These are phyloP conservation scores for Cheumatopsyche charites DNA, from an alignment of 1,140 invertebrate species.

Conservation along the genomic window DNA sequence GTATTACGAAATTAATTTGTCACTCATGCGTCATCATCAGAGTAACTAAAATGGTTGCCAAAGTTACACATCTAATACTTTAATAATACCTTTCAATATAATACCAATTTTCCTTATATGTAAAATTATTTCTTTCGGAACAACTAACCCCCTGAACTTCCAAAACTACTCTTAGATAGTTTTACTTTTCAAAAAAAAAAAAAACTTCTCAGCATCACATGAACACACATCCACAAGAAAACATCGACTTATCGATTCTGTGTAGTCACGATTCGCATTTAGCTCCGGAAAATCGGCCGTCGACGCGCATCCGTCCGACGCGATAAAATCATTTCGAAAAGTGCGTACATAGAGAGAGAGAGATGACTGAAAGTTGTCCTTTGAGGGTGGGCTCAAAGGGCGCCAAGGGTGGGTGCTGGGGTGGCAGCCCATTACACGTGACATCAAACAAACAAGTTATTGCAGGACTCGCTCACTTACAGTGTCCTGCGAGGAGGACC, in stretches of 20 bases:
- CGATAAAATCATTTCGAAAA: conserved; percentile 48
- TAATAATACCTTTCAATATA: too few relatives aligned
- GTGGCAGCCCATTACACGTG: conserved; percentile 43
- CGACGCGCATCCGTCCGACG: conserved; percentile 3
- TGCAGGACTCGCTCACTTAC: conserved; percentile 44
- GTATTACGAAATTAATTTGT: too few relatives aligned
- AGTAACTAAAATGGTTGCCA: too few relatives aligned
- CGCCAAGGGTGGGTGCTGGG: neutral
- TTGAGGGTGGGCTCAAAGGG: conserved; percentile 34
- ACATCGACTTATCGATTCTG: conserved; percentile 2
- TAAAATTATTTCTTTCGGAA: too few relatives aligned
- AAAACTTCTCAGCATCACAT: neutral
- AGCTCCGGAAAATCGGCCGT: conserved; percentile 7
- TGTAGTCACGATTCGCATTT: neutral
- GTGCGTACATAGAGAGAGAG: conserved; percentile 43
- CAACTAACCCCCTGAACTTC: too few relatives aligned
- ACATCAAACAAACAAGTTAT: conserved; percentile 49
- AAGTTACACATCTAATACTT: too few relatives aligned
- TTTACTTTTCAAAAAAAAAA: too few relatives aligned
- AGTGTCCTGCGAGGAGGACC: conserved; percentile 15
- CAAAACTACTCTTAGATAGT: too few relatives aligned
- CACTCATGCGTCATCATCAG: too few relatives aligned
- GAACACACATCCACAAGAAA: conserved; percentile 1
- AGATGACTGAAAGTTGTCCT: conserved; percentile 44
- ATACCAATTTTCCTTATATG: too few relatives aligned